These are phyloP conservation scores for Chrysolina oricalcia DNA, from an alignment of 2,888 invertebrate genomes.

Conservation along the genomic window DNA sequence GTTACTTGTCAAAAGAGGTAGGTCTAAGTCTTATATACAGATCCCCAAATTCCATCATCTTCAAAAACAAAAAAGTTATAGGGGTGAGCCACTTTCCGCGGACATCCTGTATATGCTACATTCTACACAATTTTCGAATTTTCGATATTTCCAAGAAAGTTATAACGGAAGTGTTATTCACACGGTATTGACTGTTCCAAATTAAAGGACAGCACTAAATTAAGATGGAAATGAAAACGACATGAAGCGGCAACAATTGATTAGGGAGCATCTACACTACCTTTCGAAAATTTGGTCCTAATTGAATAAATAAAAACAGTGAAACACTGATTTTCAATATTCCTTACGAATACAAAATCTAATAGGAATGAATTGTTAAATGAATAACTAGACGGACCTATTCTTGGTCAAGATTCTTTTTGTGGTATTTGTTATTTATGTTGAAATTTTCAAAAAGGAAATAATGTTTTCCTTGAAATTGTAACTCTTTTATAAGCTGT, in stretches of 20 bases:
- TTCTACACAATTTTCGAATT: no score
- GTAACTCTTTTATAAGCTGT: not conserved
- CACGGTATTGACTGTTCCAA: no score
- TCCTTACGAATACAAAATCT: slow-evolving; percentile 50
- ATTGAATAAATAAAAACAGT: slow-evolving; percentile 55
- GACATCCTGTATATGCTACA: no score
- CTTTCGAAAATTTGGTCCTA: slow-evolving; percentile 56
- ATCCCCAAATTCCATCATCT: no score
- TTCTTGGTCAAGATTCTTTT: not conserved
- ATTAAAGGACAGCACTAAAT: no score
- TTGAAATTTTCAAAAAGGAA: not conserved
- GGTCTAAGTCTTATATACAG: no score
- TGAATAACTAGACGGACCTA: slow-evolving; percentile 58
- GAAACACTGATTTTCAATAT: slow-evolving; percentile 53
- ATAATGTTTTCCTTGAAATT: not conserved
- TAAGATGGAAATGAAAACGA: not conserved
- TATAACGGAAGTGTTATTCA: no score
- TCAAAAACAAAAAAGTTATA: no score
- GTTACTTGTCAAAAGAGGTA: no score
- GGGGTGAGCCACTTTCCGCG: no score
- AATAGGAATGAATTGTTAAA: slow-evolving; percentile 45
- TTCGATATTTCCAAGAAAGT: no score
- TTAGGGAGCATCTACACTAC: slow-evolving; percentile 49
- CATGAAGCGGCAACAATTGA: slow-evolving; percentile 28
- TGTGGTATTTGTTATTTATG: not conserved